Conservation (phyloP, 92 coral and sea anemone genomes). For the Scolanthus callimorphus region DNA sequence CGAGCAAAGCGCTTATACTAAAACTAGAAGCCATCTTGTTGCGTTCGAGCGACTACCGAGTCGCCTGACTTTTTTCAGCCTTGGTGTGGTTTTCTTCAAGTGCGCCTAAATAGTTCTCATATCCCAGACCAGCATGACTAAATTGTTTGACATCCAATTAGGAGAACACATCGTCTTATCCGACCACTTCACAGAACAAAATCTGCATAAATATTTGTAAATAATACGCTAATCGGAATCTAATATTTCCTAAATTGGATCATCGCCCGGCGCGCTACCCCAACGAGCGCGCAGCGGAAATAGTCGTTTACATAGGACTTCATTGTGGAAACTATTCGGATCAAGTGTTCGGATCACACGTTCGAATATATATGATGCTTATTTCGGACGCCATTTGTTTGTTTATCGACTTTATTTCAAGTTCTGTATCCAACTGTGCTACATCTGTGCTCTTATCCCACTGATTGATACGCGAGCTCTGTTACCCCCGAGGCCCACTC, state of each 20-base stretch:
- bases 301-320: not conserved
- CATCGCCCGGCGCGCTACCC: conserved; percentile 14
- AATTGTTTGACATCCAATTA: conserved; percentile 82
- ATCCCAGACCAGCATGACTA: conserved; percentile 41
- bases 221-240: conserved; percentile 47
- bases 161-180: conserved; percentile 36
- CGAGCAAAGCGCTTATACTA: conserved; percentile 23
- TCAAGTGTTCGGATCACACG: too few relatives aligned
- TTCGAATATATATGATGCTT: too few relatives aligned
- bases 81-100: not conserved
- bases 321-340: not conserved
- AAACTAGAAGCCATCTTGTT: conserved; percentile 17
- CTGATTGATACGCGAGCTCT: not conserved
- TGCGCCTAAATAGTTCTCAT: conserved; percentile 18
- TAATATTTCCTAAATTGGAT: conserved; percentile 36
- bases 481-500: not conserved
- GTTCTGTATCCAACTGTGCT: not conserved
- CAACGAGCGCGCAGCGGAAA: not conserved
- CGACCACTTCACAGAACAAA: conserved; percentile 69
- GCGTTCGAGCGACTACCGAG: not conserved
- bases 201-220: conserved; percentile 70
- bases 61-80: not conserved
- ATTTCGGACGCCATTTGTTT: too few relatives aligned
- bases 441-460: not conserved
- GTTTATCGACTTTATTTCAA: too few relatives aligned